Evolutionary conservation across 2,113 vertebrate genomes (phyloP).

Genomic region (Anguilla japonica): DNA sequence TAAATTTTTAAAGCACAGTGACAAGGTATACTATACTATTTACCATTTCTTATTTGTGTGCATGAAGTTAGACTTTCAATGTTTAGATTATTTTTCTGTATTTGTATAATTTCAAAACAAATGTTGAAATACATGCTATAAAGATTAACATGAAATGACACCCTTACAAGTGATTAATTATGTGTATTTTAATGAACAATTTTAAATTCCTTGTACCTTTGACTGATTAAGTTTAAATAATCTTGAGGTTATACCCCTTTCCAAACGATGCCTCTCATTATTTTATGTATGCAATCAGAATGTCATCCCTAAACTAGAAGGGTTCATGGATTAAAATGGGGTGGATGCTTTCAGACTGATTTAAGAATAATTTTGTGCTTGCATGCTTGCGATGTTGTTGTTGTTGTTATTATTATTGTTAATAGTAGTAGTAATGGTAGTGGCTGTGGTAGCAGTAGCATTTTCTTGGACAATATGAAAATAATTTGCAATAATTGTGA

Average conservation of each 20-base stretch:
- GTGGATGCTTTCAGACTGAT: too few species aligned
- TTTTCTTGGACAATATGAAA: too few species aligned
- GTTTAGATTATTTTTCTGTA: background rate
- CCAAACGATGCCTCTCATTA: background rate
- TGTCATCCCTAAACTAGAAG: background rate
- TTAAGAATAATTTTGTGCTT: background rate
- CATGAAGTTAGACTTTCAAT: background rate
- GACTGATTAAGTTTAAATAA: background rate
- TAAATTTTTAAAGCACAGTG: too few species aligned
- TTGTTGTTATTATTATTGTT: background rate
- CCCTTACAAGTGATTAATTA: too few species aligned
- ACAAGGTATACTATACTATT: background rate
- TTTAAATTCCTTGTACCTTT: background rate
- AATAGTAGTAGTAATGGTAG: too few species aligned
- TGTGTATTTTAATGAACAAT: too few species aligned
- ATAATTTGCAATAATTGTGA: too few species aligned
- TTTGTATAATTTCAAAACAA: background rate
- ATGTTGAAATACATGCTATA: background rate
- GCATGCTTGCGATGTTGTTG: too few species aligned
- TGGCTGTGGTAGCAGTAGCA: too few species aligned
- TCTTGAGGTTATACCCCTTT: background rate
- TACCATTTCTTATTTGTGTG: background rate
- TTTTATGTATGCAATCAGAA: background rate
- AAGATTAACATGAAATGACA: background rate
- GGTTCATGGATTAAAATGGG: background rate